Evolutionary conservation across 2,797 vertebrate species (phyloP).

Genomic region (Margarornis squamiger): DNA sequence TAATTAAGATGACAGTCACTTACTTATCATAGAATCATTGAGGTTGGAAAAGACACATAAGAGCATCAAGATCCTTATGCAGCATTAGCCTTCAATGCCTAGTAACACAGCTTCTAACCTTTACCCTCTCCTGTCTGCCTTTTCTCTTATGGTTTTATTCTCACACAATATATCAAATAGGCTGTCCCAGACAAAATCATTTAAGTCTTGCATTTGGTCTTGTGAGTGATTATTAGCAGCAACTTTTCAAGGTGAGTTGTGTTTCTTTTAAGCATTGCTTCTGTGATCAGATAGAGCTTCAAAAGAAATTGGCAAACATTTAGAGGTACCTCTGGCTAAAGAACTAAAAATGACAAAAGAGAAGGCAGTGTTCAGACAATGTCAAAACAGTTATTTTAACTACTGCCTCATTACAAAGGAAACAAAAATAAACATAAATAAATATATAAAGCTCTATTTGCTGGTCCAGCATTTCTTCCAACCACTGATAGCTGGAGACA

Average conservation of each 20-base stretch:
- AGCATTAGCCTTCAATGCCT: background rate
- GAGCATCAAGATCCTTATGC: background rate
- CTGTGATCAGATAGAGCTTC: background rate
- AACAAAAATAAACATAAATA: background rate
- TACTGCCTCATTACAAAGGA: background rate
- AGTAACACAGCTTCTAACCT: background rate
- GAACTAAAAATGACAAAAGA: background rate
- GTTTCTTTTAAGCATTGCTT: background rate
- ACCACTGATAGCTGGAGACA: background rate
- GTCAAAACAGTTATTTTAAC: background rate
- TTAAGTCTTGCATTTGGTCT: background rate
- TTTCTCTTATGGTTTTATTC: background rate
- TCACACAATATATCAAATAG: background rate
- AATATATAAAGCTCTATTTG: background rate
- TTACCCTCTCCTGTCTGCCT: background rate
- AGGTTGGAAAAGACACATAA: background rate
- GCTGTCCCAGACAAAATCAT: background rate
- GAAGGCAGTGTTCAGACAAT: background rate
- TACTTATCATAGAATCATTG: background rate
- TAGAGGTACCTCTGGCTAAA: background rate
- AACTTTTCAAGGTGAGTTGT: background rate
- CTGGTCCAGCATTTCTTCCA: background rate
- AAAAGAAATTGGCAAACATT: background rate
- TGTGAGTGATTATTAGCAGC: background rate
- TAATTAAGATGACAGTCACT: background rate